Base-by-base conservation (phyloP, 2,888 invertebrate species). In the Parnassius mnemosyne region DNA sequence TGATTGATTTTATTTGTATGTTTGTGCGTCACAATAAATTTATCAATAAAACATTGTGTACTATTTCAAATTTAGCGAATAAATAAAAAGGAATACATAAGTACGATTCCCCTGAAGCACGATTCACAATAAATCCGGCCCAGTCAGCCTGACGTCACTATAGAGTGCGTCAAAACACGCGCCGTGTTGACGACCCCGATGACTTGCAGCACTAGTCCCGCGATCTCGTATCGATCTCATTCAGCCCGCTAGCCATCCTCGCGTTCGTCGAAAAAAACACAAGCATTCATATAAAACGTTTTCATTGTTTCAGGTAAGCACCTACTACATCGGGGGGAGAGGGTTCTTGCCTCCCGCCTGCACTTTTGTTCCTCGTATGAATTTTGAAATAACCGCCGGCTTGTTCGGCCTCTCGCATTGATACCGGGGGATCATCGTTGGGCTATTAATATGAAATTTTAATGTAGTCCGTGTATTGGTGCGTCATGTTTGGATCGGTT, bases 141-240 rank as follows among this genome's bases (percentile, higher is more conserved):
- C 71, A 69, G 74, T 71, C 71, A 71, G 69, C 69, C 68, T 74
- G 75, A 78, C 83, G 79, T 83, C 80, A 81, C 80, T 78, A 77
- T 74, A 68, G 66, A 74, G 76, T 80, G 78, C 82, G 83, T 84
- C 84, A 85, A 85, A 85, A 86, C 82, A 82, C 72, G 71, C 68
- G 61, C 53, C 68, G 75, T 83, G 87, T 83, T 84, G 83, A 84
- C 80, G 85, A 88, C 85, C 87, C 77, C 81, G 74, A 80, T 89
- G 87, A 89, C 85, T 88, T 85, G 87, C 85, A 82, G 74, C 77
- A 77, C 81, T 78, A 69, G 69, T 73, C 71, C 71, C 70, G 75
- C 83, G 75, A 81, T 81, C 78, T 77, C 74, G 69, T 83, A 84
- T 85, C 77, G 83, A 84, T 82, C 79, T 73, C 71, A 59, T 69